A percentile compares a stretch with the other conserved stretches of the same genome.
Evolutionary conservation across 2,888 invertebrate species (phyloP).

Genomic region (Ectemnius continuus): DNA sequence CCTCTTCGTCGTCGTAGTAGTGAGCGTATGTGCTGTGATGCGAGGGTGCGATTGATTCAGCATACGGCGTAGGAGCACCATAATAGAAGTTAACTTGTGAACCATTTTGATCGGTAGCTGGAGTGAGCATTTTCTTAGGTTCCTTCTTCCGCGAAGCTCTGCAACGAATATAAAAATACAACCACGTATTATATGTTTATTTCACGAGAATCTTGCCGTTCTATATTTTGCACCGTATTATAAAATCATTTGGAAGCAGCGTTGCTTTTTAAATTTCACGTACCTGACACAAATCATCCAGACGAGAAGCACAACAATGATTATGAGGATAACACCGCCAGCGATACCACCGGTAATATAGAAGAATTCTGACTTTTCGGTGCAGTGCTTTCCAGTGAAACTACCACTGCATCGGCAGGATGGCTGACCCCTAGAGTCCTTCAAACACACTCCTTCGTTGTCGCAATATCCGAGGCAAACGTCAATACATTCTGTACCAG

Average conservation of each 20-base stretch:
- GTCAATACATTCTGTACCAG: slow-evolving; percentile 89
- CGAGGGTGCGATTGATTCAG: slow-evolving; percentile 96
- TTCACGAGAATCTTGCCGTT: no score
- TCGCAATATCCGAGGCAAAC: slow-evolving; percentile 92
- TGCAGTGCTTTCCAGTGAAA: slow-evolving; percentile 93
- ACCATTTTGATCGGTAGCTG: slow-evolving; percentile 93
- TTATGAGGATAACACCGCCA: slow-evolving; percentile 95
- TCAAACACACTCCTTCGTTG: slow-evolving; percentile 93
- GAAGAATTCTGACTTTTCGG: slow-evolving; percentile 95
- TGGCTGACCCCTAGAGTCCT: slow-evolving; percentile 90
- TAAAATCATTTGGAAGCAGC: no score
- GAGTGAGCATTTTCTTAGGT: slow-evolving; percentile 93
- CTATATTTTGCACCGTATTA: no score
- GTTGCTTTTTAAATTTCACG: slow-evolving; percentile 24
- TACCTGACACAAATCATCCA: slow-evolving; percentile 98
- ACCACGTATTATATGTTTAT: background rate
- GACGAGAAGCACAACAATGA: slow-evolving; percentile 93
- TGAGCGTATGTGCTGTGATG: slow-evolving; percentile 97
- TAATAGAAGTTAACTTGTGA: slow-evolving; percentile 98
- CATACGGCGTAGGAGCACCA: slow-evolving; percentile 95
- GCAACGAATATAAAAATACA: background rate
- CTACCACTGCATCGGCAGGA: slow-evolving; percentile 94
- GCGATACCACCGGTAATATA: slow-evolving; percentile 97
- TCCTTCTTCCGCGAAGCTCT: slow-evolving; percentile 92
- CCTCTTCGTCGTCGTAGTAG: slow-evolving; percentile 97